These are phyloP conservation scores for Mechanitis mazaeus DNA, from an alignment of 2,888 invertebrate species.

Conservation along the genomic window DNA sequence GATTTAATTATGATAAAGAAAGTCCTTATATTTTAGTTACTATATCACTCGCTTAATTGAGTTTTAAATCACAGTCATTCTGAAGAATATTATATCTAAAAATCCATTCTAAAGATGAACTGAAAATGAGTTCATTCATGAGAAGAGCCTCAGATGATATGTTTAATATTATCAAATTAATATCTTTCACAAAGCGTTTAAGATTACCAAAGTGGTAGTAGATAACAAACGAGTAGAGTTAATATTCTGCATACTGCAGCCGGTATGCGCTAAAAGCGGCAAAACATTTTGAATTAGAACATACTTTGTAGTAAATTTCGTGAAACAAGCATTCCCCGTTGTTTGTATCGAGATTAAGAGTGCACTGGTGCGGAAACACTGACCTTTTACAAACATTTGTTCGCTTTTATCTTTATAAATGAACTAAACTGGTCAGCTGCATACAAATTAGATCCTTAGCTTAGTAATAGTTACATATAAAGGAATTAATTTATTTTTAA, in stretches of 20 bases:
- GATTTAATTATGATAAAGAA: too few species aligned
- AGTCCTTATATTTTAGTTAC: too few species aligned
- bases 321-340: conserved; percentile 46
- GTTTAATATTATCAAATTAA: neutral
- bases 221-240: conserved; percentile 10
- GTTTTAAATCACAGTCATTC: too few species aligned
- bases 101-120: too few species aligned
- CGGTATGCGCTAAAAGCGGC: conserved; percentile 41
- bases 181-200: neutral
- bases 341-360: conserved; percentile 29
- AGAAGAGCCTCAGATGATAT: neutral
- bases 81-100: too few species aligned
- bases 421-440: conserved; percentile 8
- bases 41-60: too few species aligned
- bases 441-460: conserved; percentile 1
- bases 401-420: conserved; percentile 16
- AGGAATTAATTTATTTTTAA: too few species aligned
- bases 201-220: neutral
- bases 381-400: conserved; percentile 18
- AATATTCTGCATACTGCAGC: conserved; percentile 39
- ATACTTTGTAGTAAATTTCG: conserved; percentile 55
- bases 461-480: neutral
- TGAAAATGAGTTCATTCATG: too few species aligned
- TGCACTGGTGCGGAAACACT: conserved; percentile 17
- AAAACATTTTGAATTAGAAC: conserved; percentile 52